phyloP scores from a whole-genome alignment of 2,113 vertebrate genomes.

The Rutilus rutilus region DNA sequence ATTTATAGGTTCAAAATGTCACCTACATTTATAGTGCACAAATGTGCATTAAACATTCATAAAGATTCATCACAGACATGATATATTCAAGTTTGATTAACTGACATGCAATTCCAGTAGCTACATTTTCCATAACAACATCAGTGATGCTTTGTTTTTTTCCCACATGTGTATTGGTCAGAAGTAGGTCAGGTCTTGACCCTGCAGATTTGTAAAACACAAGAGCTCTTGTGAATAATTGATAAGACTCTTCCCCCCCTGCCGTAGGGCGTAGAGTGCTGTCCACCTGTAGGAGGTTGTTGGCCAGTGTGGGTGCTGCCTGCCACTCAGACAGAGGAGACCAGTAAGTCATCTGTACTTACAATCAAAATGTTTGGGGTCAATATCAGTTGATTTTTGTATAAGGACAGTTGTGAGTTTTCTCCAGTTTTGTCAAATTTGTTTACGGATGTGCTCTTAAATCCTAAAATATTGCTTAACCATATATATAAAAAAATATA shows the following conservation, averaged over 20 bases:
- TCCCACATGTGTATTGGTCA: not conserved
- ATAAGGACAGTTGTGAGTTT: not conserved
- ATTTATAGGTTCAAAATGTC: not conserved
- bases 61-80: not conserved
- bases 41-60: not conserved
- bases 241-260: constrained; percentile 35
- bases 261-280: constrained; percentile 83
- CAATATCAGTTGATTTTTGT: not conserved
- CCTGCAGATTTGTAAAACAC: constrained; percentile 64
- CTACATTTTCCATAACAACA: not conserved
- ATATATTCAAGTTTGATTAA: not conserved
- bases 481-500: too few species aligned
- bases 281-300: constrained; percentile 79
- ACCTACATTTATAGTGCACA: not conserved
- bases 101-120: not conserved
- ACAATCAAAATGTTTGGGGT: not conserved
- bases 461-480: too few species aligned
- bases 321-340: constrained; percentile 89
- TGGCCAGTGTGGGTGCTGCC: constrained; percentile 91
- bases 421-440: not conserved
- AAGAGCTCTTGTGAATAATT: constrained; percentile 65
- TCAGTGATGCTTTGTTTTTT: not conserved
- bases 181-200: constrained; percentile 57
- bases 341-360: constrained; percentile 72
- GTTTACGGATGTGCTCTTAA: too few species aligned